A percentile compares a stretch with the other conserved stretches of the same genome.
Conservation (phyloP, 2,113 vertebrate species). For the Coturnix japonica region DNA sequence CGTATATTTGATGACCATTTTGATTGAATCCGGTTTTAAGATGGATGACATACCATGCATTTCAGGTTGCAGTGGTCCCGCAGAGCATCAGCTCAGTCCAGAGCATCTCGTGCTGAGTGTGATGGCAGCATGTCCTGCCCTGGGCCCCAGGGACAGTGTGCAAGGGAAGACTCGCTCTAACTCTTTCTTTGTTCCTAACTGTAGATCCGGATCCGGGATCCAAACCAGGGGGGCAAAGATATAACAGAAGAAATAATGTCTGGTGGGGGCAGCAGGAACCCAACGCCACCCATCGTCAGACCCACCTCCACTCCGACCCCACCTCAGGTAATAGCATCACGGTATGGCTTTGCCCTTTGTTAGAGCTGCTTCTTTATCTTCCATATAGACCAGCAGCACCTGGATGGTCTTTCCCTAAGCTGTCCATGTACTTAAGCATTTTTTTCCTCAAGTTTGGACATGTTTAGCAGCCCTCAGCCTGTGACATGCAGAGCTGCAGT, state of each 20-base stretch:
- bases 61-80: background rate
- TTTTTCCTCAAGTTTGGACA: background rate
- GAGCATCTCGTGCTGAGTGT: background rate
- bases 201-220: constrained; percentile 97
- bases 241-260: constrained; percentile 99
- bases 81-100: background rate
- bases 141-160: accelerated
- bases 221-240: constrained; percentile 96
- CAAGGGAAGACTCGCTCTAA: background rate
- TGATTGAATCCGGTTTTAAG: background rate
- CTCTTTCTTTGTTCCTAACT: background rate
- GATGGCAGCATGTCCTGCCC: background rate
- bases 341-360: background rate
- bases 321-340: constrained; percentile 85
- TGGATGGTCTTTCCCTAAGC: background rate
- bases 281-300: constrained; percentile 89
- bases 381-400: background rate
- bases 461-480: background rate
- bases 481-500: background rate
- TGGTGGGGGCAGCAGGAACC: constrained; percentile 94
- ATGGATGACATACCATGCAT: background rate
- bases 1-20: background rate
- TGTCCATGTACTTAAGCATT: background rate
- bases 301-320: constrained; percentile 91
- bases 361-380: background rate